Base-by-base conservation (phyloP, 2,113 vertebrate genomes). In the Microcebus murinus region DNA sequence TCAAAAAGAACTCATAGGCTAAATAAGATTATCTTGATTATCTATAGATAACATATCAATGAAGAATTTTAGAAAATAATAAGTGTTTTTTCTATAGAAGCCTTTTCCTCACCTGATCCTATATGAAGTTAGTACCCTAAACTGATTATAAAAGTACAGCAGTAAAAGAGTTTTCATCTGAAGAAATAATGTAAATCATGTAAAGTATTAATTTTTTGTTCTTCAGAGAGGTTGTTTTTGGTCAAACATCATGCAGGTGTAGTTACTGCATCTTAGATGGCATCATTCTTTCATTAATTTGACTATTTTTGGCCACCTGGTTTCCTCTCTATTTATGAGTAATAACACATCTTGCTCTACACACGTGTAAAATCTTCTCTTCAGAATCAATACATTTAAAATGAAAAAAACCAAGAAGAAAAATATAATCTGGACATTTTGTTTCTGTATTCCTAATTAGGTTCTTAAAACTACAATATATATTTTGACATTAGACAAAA, bases 341-440 rank as follows among this genome's bases (percentile, higher is more conserved):
- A 81, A 87, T 3, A 71, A 14, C 14, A 29, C 45, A 34, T 87
- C 50, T 70, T 87, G 34, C 18, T 95, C 42, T 86, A 34, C 8
- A 34, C 1, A 63, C 6, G 5, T 27, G 31, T 11, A 34, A 70
- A 48, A 25, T 36, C 36, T 92, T 59, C 52, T 63, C 45, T 83
- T 74, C 52, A 59, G 50, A 83, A 92, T 84, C 45, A 67, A 34
- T 81, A 68, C 92, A 45, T 71, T 42, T 84, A 80, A 95, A 90
- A 70, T 87, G 18, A 77, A 31, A 76, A 76, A 80, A 79, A 71
- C 2, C 14, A 86, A 79, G 79, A 31, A 80, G 34, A 89, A 95
- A 14, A 23, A 67, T 42, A 61, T 48, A 82, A 29, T 52, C 76
- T 74, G 36, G 18, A 63, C 4, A 67, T 94, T 79, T 76, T 87